These are phyloP conservation scores for Pimpla rufipes DNA, from an alignment of 2,888 invertebrate genomes.

Conservation along the genomic window DNA sequence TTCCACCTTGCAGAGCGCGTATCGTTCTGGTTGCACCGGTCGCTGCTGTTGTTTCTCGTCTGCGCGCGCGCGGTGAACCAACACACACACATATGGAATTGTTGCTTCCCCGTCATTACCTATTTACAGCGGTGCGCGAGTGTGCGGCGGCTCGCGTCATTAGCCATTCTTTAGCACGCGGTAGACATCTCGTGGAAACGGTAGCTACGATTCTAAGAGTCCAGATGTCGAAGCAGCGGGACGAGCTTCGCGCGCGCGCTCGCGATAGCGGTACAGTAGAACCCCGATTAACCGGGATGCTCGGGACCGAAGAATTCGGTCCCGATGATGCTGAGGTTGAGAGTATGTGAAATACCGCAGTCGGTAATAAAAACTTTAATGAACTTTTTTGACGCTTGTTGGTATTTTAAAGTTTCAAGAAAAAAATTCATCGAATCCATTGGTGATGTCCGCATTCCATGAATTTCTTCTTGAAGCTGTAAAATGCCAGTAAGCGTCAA, in stretches of 20 bases:
- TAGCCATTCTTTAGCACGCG: conserved; percentile 53
- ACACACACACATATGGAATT: conserved; percentile 24
- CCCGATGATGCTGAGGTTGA: no score
- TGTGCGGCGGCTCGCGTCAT: conserved; percentile 43
- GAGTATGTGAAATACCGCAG: no score
- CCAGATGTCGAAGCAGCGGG: conserved; percentile 55
- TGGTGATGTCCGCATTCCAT: no score
- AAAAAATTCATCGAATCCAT: no score
- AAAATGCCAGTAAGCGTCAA: no score
- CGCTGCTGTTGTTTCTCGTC: conserved; percentile 37
- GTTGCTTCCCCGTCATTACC: conserved; percentile 46
- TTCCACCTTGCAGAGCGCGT: conserved; percentile 17
- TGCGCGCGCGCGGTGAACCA: conserved; percentile 10
- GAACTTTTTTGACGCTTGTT: no score
- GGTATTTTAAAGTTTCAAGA: no score
- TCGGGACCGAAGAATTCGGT: no score
- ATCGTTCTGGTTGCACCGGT: conserved; percentile 33
- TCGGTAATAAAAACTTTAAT: no score
- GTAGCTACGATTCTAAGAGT: conserved; percentile 50
- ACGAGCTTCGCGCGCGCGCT: conserved; percentile 7
- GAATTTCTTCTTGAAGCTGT: no score
- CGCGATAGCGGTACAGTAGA: no score
- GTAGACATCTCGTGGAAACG: conserved; percentile 49
- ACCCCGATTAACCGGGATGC: no score
- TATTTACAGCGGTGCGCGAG: conserved; percentile 30